These are phyloP conservation scores for Chromoteleia sp. DNA, from an alignment of 2,888 invertebrate species.

Conservation along the genomic window DNA sequence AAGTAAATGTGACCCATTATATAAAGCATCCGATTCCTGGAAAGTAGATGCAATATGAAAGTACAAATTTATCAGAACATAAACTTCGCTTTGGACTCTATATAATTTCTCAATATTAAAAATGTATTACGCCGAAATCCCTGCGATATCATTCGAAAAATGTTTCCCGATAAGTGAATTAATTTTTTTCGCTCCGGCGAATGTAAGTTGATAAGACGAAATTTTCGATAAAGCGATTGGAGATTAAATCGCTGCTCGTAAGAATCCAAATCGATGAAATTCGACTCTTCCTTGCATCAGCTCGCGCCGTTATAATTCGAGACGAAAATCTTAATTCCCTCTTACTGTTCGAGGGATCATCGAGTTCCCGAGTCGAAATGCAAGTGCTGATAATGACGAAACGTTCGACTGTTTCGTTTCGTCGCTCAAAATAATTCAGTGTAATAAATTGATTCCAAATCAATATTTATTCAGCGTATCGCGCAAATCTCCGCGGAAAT, in stretches of 20 bases:
- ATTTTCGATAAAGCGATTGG: conserved; percentile 5
- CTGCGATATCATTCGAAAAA: conserved; percentile 12
- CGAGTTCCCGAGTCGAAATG: conserved; percentile 4
- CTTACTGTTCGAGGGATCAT: background rate
- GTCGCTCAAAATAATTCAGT: background rate
- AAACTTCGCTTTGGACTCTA: conserved; percentile 1
- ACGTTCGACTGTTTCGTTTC: background rate
- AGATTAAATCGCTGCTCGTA: conserved; percentile 30
- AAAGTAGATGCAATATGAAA: background rate
- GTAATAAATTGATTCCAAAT: conserved; percentile 17
- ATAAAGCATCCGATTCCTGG: background rate
- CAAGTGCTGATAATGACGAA: conserved; percentile 4
- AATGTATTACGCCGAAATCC: conserved; percentile 13
- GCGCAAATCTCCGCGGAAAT: background rate
- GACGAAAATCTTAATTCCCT: conserved; percentile 2
- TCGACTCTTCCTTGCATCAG: conserved; percentile 7
- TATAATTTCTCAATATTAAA: conserved; percentile 28
- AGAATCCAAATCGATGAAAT: conserved; percentile 16
- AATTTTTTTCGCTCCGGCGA: conserved; percentile 8
- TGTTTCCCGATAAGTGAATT: conserved; percentile 27
- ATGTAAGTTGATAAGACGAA: conserved; percentile 28
- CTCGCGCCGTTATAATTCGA: background rate
- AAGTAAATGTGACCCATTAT: conserved; percentile 4
- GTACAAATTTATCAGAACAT: conserved; percentile 19
- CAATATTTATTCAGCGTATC: conserved; percentile 9